A percentile compares a stretch with the other conserved stretches of the same genome.
These are phyloP conservation scores for Phylloscopus trochilus DNA, from an alignment of 2,113 vertebrate genomes.

Conservation along the genomic window DNA sequence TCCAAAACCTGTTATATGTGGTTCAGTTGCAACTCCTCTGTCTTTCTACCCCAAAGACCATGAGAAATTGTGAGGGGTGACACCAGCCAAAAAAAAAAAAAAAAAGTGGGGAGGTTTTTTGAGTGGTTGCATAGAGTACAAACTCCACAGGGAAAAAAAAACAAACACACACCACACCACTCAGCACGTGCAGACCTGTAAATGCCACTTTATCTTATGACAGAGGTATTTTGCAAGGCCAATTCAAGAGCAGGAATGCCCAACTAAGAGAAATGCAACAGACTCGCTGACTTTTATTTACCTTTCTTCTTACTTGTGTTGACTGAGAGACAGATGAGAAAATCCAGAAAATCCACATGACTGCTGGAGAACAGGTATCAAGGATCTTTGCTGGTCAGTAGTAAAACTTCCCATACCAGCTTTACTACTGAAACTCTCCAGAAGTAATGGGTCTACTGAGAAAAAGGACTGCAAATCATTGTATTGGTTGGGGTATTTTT, in stretches of 20 bases:
- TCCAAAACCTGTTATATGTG: background rate
- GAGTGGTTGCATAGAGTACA: background rate
- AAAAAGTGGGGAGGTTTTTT: background rate
- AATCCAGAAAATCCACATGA: background rate
- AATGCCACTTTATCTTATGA: background rate
- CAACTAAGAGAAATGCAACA: background rate
- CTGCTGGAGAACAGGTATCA: background rate
- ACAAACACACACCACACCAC: fast-evolving
- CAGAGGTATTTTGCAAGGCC: background rate
- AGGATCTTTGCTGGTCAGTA: background rate
- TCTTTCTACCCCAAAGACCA: background rate
- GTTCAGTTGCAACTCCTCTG: background rate
- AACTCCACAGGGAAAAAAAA: background rate
- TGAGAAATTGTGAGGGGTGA: background rate
- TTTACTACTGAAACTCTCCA: background rate
- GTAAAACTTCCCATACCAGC: background rate
- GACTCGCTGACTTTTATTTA: background rate
- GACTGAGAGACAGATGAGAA: background rate
- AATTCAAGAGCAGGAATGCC: background rate
- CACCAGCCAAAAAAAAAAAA: background rate
- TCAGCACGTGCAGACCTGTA: background rate
- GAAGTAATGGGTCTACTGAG: background rate
- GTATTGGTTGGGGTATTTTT: background rate
- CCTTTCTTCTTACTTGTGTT: background rate
- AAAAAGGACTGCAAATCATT: background rate